Conservation (phyloP, 2,113 vertebrate species). For the Steatornis caripensis region DNA sequence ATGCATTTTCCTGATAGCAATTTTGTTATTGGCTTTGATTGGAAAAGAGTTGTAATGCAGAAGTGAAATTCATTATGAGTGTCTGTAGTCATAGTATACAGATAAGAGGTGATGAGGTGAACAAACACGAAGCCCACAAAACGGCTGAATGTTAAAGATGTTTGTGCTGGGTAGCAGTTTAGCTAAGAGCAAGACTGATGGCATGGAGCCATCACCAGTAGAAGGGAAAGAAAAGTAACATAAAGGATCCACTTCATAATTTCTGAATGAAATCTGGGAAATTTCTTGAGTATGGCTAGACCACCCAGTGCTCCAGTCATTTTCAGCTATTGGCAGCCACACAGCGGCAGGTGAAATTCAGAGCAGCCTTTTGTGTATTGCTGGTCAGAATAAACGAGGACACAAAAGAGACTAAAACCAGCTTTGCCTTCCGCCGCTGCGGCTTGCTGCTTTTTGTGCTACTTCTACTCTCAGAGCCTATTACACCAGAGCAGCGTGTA, state of each 20-base stretch:
- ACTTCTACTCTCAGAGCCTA: not conserved
- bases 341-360: not conserved
- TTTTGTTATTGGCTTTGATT: not conserved
- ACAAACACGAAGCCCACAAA: not conserved
- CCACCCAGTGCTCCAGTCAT: not conserved
- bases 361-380: not conserved
- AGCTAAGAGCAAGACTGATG: not conserved
- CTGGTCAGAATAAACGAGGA: not conserved
- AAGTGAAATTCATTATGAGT: not conserved
- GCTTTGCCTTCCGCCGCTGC: rapidly evolving
- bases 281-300: not conserved
- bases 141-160: not conserved
- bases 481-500: not conserved
- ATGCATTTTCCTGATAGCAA: not conserved
- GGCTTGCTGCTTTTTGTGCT: not conserved
- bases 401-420: not conserved
- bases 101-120: not conserved
- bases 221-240: not conserved
- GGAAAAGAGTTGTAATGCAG: not conserved
- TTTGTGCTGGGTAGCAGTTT: not conserved
- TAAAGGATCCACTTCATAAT: not conserved
- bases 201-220: not conserved
- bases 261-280: not conserved
- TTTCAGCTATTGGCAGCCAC: not conserved
- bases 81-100: not conserved